Evolutionary conservation across 2,888 invertebrate genomes (phyloP), one percentile per base, ranked within the genome.

Genomic region (Leptopilina syphax): DNA sequence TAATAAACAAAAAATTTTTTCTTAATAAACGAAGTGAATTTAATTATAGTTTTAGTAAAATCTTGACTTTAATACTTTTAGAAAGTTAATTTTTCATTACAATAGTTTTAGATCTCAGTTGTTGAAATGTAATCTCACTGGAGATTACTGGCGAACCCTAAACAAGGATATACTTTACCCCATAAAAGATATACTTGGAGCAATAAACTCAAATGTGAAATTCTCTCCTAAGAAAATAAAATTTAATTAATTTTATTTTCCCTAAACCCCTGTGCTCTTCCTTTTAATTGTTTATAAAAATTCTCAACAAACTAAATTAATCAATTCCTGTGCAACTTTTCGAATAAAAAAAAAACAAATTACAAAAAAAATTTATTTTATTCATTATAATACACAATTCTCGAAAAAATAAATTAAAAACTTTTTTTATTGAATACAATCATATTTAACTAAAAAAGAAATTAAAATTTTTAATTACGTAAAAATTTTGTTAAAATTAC

Each of bases 141-240:
- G 63, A 63, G 63, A 63, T 63, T 63, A 63, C 63, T 63, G 63
- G 24, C 7, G 63, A 63, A 63, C n/a, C 63, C 63, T 63, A 63
- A 63, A 63, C 63, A 63, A 63, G 63, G 18, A 63, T 24, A 63
- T 63, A 24, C 18, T 4, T 24, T 63, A 7, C 63, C 63, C n/a
- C 63, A 63, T 18, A 24, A 18, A 63, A 63, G 8, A 63, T 63
- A 63, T 63, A 24, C 18, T 18, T 63, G 63, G 8, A 18, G 63
- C 63, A 9, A 63, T 18, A 63, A 63, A 63, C 8, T 63, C 18
- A 7, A 18, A 18, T n/a, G 63, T 24, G 63, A 63, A 63, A 10
- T 50, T 50, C 9, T 60, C 63, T 63, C 24, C 9, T 18, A 63
- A 63, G 63, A 63, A 63, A 63, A 63, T 63, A 63, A 63, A 63